Base-by-base conservation (phyloP, 37 sponge, comb jelly and placozoan genomes). In the Cliona cf. orientalis region DNA sequence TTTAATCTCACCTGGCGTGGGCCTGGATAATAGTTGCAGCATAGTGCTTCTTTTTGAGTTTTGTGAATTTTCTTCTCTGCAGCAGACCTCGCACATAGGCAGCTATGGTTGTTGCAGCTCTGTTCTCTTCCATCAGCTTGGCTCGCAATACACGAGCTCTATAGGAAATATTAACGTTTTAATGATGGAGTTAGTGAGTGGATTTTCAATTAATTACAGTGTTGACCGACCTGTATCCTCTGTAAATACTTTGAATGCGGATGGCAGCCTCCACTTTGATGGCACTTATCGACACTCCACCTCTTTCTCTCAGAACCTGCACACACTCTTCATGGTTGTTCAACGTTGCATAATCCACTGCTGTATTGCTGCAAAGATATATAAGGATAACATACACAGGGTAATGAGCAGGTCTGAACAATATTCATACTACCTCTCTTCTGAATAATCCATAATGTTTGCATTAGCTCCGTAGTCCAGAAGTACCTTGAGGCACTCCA, bases 231-330 rank as follows among this genome's bases (percentile, higher is more conserved):
- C 81, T 83, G 86, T 87, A 56, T 71, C 82, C 85, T 58, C 89
- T 84, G 69, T 75, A 92, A 4, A 55, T 68, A 46, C 86, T 36
- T 36, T 92, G 93, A 0, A 92, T 92, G 46, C 73, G 53, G 5
- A 72, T 68, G 33, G 93, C 93, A 33, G 93, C 93, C 55, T 88
- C 68, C 25, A 61, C 68, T 29, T 38, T 56, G 38, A 92, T 92
- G 42, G 33, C 40, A 0, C 49, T 71, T 2, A 63, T 57, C 2
- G 78, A 58, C 11, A 88, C 43, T 26, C 78, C 93, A 35, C 93
- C 93, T 3, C 46, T 62, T 42, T 29, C 49, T 9, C 9, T 49
- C 46, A 92, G 58, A 23, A 81, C 31, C 3, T 75, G 73, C 35
- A 75, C 79, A 75, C 89, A 92, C 14, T 66, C 64, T 0, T 31